Evolutionary conservation across 1,140 invertebrate species (phyloP), one percentile per base, ranked within the genome.

Genomic region (Dendroctonus valens): DNA sequence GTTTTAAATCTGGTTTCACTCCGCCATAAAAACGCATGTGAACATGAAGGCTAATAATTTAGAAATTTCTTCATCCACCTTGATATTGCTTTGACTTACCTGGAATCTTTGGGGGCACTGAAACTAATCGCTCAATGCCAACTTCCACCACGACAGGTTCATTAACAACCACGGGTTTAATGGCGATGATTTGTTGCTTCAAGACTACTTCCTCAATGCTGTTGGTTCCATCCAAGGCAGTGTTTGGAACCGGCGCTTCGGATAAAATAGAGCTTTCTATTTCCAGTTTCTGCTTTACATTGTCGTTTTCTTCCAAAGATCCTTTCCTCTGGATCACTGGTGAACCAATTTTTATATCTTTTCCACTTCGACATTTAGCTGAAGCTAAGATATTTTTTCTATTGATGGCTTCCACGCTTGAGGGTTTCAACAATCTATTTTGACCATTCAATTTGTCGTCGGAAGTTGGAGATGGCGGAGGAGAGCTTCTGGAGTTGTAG

Each of bases 361-460:
- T 83, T 41, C 89, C 91, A 76, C 90, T 92, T 72, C 91, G 84
- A 75, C 88, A 91, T 78, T 90, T 89, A 3, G 91, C 91, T 50
- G 90, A 92, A n/a, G 91, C 89, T 38, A 94, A 79, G 57, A 94
- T 92, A 77, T 93, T 94, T 75, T 92, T 91, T 14, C 91, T 83
- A 76, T 93, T 93, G 46, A 91, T 89, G 5, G 90, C 89, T 77
- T 91, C 89, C 42, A 92, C 87, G 76, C 86, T 89, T 67, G 90
- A 84, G 2, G 88, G 82, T 77, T 92, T 93, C 26, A 92, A 81
- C 60, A 93, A 61, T 81, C 82, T 54, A 81, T 83, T 69, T 81
- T 81, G 76, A 83, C 42, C 55, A 26, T 70, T 61, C 6, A 71
- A 41, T 64, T 73, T 69, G 44, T 69, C 64, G 7, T 67, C 66